phyloP scores from a whole-genome alignment of 35 echinoderm and acorn worm genomes.

The Apostichopus californicus region DNA sequence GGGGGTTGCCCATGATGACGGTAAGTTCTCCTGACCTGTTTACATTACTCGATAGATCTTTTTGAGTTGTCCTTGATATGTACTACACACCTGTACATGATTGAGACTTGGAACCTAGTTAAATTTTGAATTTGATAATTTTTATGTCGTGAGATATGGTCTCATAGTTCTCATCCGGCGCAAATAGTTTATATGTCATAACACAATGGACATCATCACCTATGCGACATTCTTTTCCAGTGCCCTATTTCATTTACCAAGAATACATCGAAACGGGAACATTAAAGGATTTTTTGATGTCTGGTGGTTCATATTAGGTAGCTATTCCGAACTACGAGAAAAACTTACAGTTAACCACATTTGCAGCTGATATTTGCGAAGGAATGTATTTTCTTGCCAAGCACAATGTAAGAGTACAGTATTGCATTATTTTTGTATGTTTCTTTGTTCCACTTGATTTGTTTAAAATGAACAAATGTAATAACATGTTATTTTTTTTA shows the following conservation, averaged over 20 bases:
- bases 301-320: background rate
- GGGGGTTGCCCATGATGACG: background rate
- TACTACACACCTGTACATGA: too few species aligned
- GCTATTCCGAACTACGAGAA: background rate
- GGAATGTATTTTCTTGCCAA: background rate
- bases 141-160: too few species aligned
- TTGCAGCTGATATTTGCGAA: background rate
- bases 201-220: too few species aligned
- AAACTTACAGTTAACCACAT: background rate
- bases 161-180: background rate
- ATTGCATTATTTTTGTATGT: too few species aligned
- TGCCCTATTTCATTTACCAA: slow-evolving; percentile 39
- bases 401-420: background rate
- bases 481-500: too few species aligned
- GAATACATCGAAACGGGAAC: slow-evolving; percentile 18
- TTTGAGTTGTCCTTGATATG: too few species aligned
- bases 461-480: too few species aligned
- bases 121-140: too few species aligned
- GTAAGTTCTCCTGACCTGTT: background rate
- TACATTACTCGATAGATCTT: too few species aligned
- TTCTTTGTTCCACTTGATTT: too few species aligned
- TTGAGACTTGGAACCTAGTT: too few species aligned
- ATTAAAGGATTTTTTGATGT: slow-evolving; percentile 30
- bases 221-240: background rate
- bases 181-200: background rate